phyloP scores from a whole-genome alignment of 2,113 vertebrate genomes.

The Zonotrichia leucophrys region DNA sequence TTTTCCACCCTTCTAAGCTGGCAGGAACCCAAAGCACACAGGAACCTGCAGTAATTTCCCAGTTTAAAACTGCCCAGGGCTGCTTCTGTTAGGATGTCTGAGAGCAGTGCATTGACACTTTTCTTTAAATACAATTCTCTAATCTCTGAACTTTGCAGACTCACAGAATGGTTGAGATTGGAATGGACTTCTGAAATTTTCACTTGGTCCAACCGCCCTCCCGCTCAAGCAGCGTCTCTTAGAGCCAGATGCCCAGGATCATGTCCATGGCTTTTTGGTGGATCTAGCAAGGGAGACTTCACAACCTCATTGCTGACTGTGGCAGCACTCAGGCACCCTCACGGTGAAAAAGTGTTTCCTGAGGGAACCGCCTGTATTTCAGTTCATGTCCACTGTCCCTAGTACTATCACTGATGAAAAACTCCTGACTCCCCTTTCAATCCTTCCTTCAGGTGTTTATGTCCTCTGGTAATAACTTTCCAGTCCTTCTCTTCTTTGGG shows the following conservation, averaged over 20 bases:
- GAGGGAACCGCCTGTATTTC: background rate
- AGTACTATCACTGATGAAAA: background rate
- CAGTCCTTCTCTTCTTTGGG: background rate
- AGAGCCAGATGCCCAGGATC: background rate
- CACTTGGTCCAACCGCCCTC: accelerated
- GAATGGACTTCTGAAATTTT: background rate
- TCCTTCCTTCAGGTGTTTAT: background rate
- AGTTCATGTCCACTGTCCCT: background rate
- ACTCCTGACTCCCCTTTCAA: background rate
- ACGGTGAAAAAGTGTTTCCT: background rate
- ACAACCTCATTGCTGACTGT: background rate
- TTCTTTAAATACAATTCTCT: background rate
- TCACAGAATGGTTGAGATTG: background rate
- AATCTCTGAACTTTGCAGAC: background rate
- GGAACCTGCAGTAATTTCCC: background rate
- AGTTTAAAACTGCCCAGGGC: background rate
- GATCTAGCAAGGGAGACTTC: background rate
- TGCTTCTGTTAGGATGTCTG: background rate
- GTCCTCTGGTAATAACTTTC: background rate
- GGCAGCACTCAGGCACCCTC: background rate
- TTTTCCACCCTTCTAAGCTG: conserved; percentile 1
- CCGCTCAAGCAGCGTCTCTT: background rate
- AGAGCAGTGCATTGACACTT: background rate
- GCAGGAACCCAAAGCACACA: conserved; percentile 5
- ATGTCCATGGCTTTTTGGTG: background rate